phyloP scores from a whole-genome alignment of 1,140 invertebrate genomes.

The Camponotus pennsylvanicus region DNA sequence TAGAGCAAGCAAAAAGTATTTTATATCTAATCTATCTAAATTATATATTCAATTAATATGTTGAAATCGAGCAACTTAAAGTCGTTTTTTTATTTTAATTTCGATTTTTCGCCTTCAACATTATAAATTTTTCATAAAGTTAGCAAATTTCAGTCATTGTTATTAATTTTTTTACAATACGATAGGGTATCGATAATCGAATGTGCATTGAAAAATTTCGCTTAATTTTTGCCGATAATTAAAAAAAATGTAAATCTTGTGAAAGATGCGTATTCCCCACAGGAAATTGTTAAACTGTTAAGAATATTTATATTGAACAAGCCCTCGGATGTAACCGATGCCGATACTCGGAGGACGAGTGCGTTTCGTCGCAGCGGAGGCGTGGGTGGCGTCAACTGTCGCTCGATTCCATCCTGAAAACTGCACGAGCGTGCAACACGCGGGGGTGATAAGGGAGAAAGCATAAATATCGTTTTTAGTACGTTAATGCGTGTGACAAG shows the following conservation, averaged over 20 bases:
- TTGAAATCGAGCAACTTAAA: not conserved
- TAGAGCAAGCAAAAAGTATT: constrained; percentile 26
- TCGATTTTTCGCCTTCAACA: too few relatives aligned
- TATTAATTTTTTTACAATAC: not conserved
- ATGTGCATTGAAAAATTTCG: not conserved
- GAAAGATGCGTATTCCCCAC: not conserved
- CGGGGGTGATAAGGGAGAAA: constrained; percentile 42
- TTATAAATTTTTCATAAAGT: not conserved
- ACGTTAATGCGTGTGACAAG: constrained; percentile 57
- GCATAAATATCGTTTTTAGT: constrained; percentile 69
- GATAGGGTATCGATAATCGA: not conserved
- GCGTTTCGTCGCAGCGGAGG: constrained; percentile 84
- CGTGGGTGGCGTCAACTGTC: constrained; percentile 86
- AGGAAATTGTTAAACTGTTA: not conserved
- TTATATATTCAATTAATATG: not conserved
- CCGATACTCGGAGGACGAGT: constrained; percentile 67
- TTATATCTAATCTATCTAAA: constrained; percentile 12
- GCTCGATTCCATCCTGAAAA: constrained; percentile 87
- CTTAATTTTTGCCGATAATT: not conserved
- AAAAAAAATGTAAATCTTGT: constrained; percentile 19
- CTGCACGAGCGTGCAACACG: constrained; percentile 77
- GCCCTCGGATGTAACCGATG: constrained; percentile 22
- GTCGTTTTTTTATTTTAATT: not conserved
- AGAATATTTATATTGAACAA: not conserved
- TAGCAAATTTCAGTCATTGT: not conserved